phyloP scores from a whole-genome alignment of 2,113 vertebrate species.

The Calidris pygmaea region DNA sequence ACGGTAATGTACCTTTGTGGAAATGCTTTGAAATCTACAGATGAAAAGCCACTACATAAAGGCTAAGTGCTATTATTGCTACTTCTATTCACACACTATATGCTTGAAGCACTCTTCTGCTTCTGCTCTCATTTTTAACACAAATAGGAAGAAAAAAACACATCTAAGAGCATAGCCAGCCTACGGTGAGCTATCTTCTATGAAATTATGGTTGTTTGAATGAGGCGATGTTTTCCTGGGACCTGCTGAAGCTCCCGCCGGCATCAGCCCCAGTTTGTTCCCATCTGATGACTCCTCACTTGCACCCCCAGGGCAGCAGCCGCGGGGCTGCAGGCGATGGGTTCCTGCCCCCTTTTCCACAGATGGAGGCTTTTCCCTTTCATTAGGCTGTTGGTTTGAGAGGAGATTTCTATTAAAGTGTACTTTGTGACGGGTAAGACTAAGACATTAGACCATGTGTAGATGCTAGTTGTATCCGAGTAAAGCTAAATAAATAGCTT shows the following conservation, averaged over 20 bases:
- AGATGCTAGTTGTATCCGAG: not conserved
- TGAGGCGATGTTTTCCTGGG: not conserved
- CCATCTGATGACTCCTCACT: not conserved
- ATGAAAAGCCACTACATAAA: not conserved
- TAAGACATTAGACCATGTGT: not conserved
- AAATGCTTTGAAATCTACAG: not conserved
- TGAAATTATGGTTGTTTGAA: not conserved
- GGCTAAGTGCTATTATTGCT: not conserved
- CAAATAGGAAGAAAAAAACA: not conserved
- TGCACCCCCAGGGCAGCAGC: not conserved
- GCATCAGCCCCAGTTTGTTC: not conserved
- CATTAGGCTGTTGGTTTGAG: not conserved
- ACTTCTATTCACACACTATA: not conserved
- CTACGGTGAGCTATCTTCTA: not conserved
- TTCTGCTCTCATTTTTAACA: not conserved
- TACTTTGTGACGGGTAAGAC: not conserved
- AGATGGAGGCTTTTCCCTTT: not conserved
- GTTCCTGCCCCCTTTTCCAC: not conserved
- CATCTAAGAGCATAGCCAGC: not conserved
- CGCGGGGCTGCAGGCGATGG: rapidly evolving
- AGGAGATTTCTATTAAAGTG: not conserved
- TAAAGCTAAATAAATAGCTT: not conserved
- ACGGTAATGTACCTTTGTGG: not conserved
- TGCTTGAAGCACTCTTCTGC: not conserved
- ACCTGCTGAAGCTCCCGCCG: not conserved